Percentiles rank a stretch among this genome's conserved stretches.
Conservation (phyloP, 2,797 vertebrate genomes). For the Enteromius radiatus region DNA sequence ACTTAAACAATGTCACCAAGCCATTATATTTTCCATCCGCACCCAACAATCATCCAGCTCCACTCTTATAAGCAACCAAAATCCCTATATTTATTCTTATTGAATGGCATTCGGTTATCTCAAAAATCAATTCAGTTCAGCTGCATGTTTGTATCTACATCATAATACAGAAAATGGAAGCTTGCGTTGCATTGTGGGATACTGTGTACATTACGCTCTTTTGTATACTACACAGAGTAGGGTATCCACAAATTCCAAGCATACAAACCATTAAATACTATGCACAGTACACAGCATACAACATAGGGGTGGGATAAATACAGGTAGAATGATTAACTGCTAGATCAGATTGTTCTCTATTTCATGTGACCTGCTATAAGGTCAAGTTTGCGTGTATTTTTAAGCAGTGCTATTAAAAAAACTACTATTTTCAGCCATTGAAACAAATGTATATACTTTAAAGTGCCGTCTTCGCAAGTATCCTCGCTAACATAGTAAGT, state of each 20-base stretch:
- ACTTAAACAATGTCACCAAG: background rate
- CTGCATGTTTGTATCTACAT: background rate
- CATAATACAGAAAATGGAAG: background rate
- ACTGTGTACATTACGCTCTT: background rate
- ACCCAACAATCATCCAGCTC: background rate
- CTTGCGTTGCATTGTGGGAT: background rate
- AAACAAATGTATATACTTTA: no score
- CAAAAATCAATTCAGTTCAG: no score
- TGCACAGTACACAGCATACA: background rate
- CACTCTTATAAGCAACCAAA: no score
- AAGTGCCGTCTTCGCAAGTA: no score
- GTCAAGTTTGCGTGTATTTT: no score
- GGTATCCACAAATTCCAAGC: background rate
- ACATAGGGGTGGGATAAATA: background rate
- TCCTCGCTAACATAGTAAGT: no score
- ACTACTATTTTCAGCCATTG: no score
- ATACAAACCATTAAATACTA: background rate
- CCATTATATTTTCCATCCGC: background rate
- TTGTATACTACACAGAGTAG: background rate
- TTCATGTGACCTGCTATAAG: background rate
- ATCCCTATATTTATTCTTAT: no score
- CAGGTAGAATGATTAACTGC: no score
- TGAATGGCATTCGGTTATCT: no score
- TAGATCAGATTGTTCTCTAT: no score
- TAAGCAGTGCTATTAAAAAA: no score